Percentiles rank a stretch among this genome's conserved stretches.
Evolutionary conservation across 1,140 invertebrate species (phyloP).

Genomic region (Drosophila athabasca): DNA sequence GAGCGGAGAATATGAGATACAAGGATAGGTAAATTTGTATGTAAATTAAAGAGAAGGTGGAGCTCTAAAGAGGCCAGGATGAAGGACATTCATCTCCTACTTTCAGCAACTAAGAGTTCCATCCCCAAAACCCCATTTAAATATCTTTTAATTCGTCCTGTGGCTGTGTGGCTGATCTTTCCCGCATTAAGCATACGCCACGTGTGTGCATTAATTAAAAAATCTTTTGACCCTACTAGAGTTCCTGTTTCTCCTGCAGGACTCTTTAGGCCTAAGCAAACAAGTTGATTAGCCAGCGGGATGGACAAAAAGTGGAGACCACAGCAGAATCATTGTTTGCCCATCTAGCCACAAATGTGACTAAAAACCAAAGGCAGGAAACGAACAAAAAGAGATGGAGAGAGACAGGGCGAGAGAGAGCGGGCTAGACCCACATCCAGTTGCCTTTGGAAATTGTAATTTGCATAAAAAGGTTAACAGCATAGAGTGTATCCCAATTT

Average conservation of each 20-base stretch:
- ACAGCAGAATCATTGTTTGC: constrained; percentile 54
- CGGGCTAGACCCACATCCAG: neutral
- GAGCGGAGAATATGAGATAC: neutral
- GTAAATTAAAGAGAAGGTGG: no score
- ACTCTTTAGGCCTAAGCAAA: constrained; percentile 58
- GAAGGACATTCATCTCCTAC: no score
- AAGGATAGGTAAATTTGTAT: neutral
- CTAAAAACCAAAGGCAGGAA: constrained; percentile 16
- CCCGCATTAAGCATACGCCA: constrained; percentile 29
- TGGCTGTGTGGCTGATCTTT: neutral
- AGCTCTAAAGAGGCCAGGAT: no score
- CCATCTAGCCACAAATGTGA: constrained; percentile 66
- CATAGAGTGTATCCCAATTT: constrained; percentile 71
- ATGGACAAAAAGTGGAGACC: constrained; percentile 27
- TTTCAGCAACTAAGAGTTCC: no score
- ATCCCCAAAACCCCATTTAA: constrained; percentile 8
- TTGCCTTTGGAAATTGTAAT: constrained; percentile 45
- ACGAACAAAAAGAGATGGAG: neutral
- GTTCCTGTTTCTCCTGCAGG: neutral
- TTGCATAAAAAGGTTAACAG: constrained; percentile 77
- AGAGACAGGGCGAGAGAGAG: neutral
- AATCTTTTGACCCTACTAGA: constrained; percentile 24
- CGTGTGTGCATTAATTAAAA: constrained; percentile 62
- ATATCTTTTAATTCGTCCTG: constrained; percentile 22
- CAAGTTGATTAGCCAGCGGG: constrained; percentile 68